Conservation (phyloP, 1,140 invertebrate species). For the Pseudomyrmex cubaensis region DNA sequence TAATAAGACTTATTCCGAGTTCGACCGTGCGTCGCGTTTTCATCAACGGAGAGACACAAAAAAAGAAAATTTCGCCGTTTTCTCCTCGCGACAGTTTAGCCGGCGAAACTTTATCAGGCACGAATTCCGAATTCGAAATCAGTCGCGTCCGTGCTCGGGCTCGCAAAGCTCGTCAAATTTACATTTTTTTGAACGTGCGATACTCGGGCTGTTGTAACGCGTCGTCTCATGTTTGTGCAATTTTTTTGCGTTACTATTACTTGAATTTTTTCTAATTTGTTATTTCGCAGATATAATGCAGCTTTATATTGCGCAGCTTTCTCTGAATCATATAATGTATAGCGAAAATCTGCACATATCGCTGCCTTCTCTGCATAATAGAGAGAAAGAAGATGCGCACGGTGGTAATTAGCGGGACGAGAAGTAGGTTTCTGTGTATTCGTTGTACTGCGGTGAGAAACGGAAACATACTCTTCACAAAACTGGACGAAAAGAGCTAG, state of each 20-base stretch:
- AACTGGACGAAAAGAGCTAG: constrained; percentile 29
- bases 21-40: constrained; percentile 48
- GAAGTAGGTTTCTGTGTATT: neutral
- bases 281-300: neutral
- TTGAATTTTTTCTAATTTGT: neutral
- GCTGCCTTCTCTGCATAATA: neutral
- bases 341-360: neutral
- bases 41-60: neutral
- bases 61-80: neutral
- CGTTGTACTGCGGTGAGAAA: neutral
- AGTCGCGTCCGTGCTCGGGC: neutral
- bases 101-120: constrained; percentile 11
- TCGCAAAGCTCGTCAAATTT: neutral
- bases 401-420: constrained; percentile 47
- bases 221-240: neutral
- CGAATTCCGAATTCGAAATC: constrained; percentile 37
- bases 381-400: neutral
- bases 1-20: constrained; percentile 37
- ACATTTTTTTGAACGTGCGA: constrained; percentile 3
- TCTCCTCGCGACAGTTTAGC: constrained; percentile 1
- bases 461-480: constrained; percentile 24
- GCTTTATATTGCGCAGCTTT: neutral
- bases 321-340: too few relatives aligned
- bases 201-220: too few relatives aligned
- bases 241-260: neutral